phyloP scores from a whole-genome alignment of 2,113 vertebrate genomes.

The Cathartes aura region DNA sequence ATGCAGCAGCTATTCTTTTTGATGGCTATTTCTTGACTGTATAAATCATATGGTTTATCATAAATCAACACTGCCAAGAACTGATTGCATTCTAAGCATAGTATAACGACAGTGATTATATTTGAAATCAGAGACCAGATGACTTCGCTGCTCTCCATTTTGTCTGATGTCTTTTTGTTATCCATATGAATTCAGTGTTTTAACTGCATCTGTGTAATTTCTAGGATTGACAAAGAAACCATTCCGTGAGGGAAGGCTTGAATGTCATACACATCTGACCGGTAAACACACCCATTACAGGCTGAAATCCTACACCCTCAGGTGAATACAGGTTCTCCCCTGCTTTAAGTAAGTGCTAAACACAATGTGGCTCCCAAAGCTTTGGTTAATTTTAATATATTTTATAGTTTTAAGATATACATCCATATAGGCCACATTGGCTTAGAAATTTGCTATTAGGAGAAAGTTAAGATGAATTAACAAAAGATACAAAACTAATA shows the following conservation, averaged over 20 bases:
- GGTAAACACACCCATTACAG: background rate
- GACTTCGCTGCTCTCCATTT: background rate
- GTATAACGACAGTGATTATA: background rate
- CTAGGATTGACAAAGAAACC: background rate
- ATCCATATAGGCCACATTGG: background rate
- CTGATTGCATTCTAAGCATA: background rate
- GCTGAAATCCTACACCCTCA: background rate
- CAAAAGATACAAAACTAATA: background rate
- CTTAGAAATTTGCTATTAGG: background rate
- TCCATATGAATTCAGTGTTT: background rate
- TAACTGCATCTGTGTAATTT: background rate
- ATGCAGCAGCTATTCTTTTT: background rate
- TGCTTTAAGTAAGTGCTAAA: background rate
- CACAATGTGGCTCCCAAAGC: background rate
- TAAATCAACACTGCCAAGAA: background rate
- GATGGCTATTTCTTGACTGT: background rate
- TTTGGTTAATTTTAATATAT: background rate
- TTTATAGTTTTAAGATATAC: background rate
- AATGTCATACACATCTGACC: background rate
- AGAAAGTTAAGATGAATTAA: background rate
- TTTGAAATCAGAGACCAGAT: background rate
- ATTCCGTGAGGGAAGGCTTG: background rate
- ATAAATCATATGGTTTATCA: background rate
- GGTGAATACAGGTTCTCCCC: background rate
- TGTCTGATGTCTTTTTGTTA: background rate